Conservation (phyloP, 2,797 vertebrate genomes). For the Typhlichthys subterraneus region DNA sequence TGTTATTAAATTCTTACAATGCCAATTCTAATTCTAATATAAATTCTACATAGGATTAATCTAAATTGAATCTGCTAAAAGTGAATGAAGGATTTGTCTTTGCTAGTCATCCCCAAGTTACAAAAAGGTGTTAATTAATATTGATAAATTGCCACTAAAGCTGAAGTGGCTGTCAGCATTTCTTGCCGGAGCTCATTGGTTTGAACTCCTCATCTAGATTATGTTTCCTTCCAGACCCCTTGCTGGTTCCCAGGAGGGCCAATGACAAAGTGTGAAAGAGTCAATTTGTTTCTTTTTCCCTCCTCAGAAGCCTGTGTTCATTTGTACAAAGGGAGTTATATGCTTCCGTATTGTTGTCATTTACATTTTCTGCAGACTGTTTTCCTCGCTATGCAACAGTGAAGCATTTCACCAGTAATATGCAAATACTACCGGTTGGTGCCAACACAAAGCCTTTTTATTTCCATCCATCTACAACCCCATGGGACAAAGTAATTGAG, state of each 20-base stretch:
- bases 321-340: too few relatives aligned
- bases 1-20: background rate
- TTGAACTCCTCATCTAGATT: background rate
- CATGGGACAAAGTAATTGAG: too few relatives aligned
- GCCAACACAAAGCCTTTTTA: too few relatives aligned
- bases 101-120: too few relatives aligned
- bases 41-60: background rate
- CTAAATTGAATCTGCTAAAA: background rate
- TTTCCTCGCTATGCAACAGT: too few relatives aligned
- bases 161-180: background rate
- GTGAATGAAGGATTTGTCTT: too few relatives aligned
- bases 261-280: constrained; percentile 33
- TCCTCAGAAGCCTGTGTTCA: background rate
- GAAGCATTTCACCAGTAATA: too few relatives aligned
- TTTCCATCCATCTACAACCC: too few relatives aligned
- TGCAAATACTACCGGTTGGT: too few relatives aligned
- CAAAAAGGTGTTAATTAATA: background rate
- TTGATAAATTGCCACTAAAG: background rate
- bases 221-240: constrained; percentile 11
- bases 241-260: constrained; percentile 2
- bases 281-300: background rate
- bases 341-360: too few relatives aligned
- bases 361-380: too few relatives aligned
- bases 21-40: background rate
- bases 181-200: background rate